Evolutionary conservation across 1,140 invertebrate genomes (phyloP).

Genomic region (Atta colombica): DNA sequence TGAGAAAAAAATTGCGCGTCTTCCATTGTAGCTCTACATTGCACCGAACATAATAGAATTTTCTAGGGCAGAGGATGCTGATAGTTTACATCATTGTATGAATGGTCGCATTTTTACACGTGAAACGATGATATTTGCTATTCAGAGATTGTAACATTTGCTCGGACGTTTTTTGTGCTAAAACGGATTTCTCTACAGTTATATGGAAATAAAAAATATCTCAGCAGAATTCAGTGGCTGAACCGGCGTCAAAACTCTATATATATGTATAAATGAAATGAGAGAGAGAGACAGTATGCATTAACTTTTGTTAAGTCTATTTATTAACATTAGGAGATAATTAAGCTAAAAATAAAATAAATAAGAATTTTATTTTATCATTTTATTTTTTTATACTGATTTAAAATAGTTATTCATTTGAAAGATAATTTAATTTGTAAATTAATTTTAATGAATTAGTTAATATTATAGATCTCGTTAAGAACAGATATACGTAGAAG

Average conservation of each 20-base stretch:
- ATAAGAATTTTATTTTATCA: neutral
- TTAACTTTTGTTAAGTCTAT: neutral
- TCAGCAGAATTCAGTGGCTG: neutral
- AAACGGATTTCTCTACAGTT: slow-evolving; percentile 42
- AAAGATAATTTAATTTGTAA: neutral
- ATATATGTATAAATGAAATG: neutral
- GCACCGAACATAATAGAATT: slow-evolving; percentile 68
- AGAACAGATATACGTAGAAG: neutral
- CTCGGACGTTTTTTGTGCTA: slow-evolving; percentile 42
- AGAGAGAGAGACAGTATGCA: neutral
- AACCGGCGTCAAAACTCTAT: neutral
- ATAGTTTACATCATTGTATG: slow-evolving; percentile 72
- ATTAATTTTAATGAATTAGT: neutral
- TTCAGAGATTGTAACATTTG: slow-evolving; percentile 52
- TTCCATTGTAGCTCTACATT: slow-evolving; percentile 58
- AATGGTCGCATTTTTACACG: slow-evolving; percentile 46
- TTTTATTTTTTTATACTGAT: too few relatives aligned
- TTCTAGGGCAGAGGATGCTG: slow-evolving; percentile 68
- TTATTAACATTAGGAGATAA: neutral
- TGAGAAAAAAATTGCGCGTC: slow-evolving; percentile 57
- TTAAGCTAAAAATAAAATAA: neutral
- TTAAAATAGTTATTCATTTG: neutral
- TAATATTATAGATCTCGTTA: neutral
- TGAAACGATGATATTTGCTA: slow-evolving; percentile 45
- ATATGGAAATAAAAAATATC: slow-evolving; percentile 31